Evolutionary conservation across 2,113 vertebrate genomes (phyloP).

Genomic region (Dromaius novaehollandiae): DNA sequence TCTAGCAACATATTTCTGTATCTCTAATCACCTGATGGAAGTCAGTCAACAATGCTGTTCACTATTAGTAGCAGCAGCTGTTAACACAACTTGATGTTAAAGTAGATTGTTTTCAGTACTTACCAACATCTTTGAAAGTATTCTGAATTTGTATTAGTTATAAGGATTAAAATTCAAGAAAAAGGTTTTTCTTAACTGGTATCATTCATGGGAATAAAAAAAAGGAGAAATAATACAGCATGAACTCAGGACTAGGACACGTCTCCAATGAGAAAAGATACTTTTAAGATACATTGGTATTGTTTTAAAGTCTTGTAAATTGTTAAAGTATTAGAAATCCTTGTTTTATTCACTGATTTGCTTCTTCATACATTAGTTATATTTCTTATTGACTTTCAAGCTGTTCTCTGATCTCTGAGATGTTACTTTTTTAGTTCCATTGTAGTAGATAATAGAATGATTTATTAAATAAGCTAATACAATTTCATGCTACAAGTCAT

Average conservation of each 20-base stretch:
- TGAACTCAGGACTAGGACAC: background rate
- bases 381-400: background rate
- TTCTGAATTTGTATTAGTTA: background rate
- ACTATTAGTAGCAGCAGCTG: constrained; percentile 11
- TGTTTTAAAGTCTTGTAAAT: background rate
- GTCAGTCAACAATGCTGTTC: background rate
- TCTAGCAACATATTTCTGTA: background rate
- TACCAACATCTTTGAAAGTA: background rate
- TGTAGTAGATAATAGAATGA: background rate
- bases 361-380: background rate
- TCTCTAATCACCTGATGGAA: background rate
- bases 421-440: background rate
- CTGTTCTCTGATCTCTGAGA: background rate
- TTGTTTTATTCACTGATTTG: background rate
- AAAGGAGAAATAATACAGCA: background rate
- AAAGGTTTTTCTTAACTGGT: background rate
- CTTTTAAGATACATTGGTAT: background rate
- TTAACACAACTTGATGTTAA: background rate
- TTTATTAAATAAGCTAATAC: background rate
- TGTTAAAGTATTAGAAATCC: background rate
- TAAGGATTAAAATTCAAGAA: background rate
- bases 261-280: background rate
- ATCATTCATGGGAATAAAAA: background rate
- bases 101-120: background rate
- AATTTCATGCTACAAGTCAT: background rate